A percentile compares a stretch with the other conserved stretches of the same genome.
Conservation (phyloP, 2,797 vertebrate genomes). For the Rhadinocentrus ornatus region DNA sequence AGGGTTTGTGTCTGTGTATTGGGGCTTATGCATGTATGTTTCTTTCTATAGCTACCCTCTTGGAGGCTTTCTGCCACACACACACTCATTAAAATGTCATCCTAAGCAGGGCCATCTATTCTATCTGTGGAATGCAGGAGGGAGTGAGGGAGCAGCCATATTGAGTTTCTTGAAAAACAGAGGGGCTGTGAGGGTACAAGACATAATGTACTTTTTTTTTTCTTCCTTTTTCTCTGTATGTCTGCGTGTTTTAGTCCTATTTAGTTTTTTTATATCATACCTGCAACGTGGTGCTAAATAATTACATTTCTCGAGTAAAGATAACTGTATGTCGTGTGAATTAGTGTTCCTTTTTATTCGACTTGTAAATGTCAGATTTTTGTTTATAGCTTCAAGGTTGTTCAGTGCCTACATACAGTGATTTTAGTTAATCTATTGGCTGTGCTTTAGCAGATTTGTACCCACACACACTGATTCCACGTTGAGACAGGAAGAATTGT, state of each 20-base stretch:
- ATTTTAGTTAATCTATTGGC: not conserved
- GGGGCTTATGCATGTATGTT: conserved; percentile 27
- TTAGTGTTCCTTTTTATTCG: not conserved
- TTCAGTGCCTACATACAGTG: not conserved
- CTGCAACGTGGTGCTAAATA: not conserved
- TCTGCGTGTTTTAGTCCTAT: conserved; percentile 7
- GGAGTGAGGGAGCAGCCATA: conserved; percentile 48
- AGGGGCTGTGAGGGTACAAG: conserved; percentile 21
- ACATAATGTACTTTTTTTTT: conserved; percentile 24
- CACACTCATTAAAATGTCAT: conserved; percentile 79
- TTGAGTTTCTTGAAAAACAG: conserved; percentile 58
- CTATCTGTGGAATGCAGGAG: conserved; percentile 74
- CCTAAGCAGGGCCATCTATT: conserved; percentile 71
- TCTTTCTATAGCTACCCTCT: conserved; percentile 63
- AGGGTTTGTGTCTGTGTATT: conserved; percentile 62
- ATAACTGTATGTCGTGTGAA: not conserved
- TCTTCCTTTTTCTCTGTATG: not conserved
- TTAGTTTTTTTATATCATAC: not conserved
- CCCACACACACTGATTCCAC: not conserved
- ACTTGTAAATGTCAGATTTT: not conserved
- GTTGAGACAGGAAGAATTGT: not conserved
- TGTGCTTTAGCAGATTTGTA: not conserved
- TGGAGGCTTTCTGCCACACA: conserved; percentile 67
- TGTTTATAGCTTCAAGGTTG: not conserved
- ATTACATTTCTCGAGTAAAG: not conserved